These are phyloP conservation scores for Epinotia brunnichana DNA, from an alignment of 2,888 invertebrate species.

Conservation along the genomic window DNA sequence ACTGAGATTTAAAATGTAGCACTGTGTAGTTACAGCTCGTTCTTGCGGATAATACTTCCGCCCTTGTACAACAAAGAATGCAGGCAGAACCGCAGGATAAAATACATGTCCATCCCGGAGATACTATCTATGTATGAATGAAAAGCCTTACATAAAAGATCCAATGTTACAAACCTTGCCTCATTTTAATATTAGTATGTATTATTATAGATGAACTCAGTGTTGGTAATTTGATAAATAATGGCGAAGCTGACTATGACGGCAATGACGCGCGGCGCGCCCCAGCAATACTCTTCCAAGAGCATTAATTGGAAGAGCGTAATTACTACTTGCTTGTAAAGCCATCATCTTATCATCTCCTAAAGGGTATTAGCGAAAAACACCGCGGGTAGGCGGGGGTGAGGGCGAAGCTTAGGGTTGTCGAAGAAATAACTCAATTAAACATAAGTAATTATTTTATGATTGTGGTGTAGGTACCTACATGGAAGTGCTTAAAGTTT, in stretches of 20 bases:
- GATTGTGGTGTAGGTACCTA: too few relatives aligned
- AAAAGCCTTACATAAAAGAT: too few relatives aligned
- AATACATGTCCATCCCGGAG: too few relatives aligned
- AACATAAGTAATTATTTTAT: background rate
- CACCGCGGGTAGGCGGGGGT: constrained; percentile 56
- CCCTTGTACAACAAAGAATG: too few relatives aligned
- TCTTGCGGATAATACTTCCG: too few relatives aligned
- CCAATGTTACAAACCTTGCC: too few relatives aligned
- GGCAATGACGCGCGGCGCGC: constrained; percentile 63
- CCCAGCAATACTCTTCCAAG: constrained; percentile 55
- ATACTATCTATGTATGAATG: too few relatives aligned
- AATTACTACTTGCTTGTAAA: constrained; percentile 82
- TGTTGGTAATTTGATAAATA: constrained; percentile 24
- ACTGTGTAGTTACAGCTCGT: too few relatives aligned
- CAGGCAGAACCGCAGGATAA: too few relatives aligned
- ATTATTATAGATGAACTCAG: background rate
- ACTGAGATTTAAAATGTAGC: too few relatives aligned
- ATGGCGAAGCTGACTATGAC: constrained; percentile 33
- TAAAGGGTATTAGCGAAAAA: constrained; percentile 81
- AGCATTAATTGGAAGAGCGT: constrained; percentile 77
- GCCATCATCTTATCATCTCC: constrained; percentile 81
- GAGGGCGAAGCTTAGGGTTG: constrained; percentile 47
- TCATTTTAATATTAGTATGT: too few relatives aligned
- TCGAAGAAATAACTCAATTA: constrained; percentile 5
- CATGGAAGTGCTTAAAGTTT: background rate